Evolutionary conservation across 2,888 invertebrate genomes (phyloP).

Genomic region (Malthinus flaveolus): DNA sequence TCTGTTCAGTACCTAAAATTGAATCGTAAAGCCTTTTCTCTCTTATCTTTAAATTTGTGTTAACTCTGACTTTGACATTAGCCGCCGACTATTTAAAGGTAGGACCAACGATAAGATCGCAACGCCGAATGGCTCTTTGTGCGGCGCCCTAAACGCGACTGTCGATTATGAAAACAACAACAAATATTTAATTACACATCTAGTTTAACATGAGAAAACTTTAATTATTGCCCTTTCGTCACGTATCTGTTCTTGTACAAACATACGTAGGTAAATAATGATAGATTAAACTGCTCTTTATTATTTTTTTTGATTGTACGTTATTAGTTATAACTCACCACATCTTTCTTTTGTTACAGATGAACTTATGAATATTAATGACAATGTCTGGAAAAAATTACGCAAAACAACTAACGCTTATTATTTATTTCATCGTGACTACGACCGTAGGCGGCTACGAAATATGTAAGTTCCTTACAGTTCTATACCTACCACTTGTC

Average conservation of each 20-base stretch:
- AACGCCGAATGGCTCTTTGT: slow-evolving; percentile 37
- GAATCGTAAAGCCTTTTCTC: no score
- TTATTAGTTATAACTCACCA: no score
- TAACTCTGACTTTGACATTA: slow-evolving; percentile 32
- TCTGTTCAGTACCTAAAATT: no score
- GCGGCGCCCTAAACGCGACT: slow-evolving; percentile 32
- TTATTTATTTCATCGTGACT: neutral
- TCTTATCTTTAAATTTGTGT: slow-evolving; percentile 15
- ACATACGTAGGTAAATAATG: no score
- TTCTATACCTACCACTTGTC: neutral
- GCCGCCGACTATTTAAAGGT: slow-evolving; percentile 32
- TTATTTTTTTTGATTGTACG: no score
- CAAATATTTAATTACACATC: slow-evolving; percentile 35
- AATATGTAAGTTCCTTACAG: neutral
- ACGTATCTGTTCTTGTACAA: no score
- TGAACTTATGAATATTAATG: neutral
- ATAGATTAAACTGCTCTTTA: no score
- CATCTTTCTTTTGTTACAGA: neutral
- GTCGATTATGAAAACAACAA: slow-evolving; percentile 35
- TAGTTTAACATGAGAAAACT: slow-evolving; percentile 32
- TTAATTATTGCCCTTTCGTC: slow-evolving; percentile 25
- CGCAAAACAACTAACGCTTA: neutral
- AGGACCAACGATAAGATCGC: slow-evolving; percentile 36
- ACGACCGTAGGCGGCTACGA: neutral
- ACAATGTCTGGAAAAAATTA: neutral